Conservation (phyloP, 2,888 invertebrate genomes). For the Noctua fimbriata region DNA sequence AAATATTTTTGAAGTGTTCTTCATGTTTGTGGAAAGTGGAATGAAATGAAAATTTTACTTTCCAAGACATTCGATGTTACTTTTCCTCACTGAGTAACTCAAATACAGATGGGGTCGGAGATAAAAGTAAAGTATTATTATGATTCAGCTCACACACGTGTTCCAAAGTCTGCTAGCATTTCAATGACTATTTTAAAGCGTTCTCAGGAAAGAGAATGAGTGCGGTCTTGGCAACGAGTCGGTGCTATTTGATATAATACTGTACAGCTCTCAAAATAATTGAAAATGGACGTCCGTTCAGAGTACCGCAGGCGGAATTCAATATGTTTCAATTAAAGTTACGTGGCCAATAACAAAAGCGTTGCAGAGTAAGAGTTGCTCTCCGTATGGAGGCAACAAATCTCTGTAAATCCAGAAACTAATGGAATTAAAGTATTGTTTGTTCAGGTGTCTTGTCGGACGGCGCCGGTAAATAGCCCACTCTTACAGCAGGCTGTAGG, state of each 20-base stretch:
- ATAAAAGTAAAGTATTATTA: slow-evolving; percentile 63
- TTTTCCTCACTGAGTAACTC: slow-evolving; percentile 49
- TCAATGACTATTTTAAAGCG: slow-evolving; percentile 54
- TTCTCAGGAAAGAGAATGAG: slow-evolving; percentile 54
- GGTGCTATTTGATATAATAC: slow-evolving; percentile 25
- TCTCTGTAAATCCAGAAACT: slow-evolving; percentile 70
- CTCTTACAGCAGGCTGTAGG: slow-evolving; percentile 31
- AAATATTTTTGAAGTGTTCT: slow-evolving; percentile 38
- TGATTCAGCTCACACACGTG: slow-evolving; percentile 62
- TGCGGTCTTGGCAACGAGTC: slow-evolving; percentile 9
- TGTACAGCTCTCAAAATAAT: slow-evolving; percentile 36
- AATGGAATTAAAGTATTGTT: slow-evolving; percentile 80
- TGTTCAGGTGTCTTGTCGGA: slow-evolving; percentile 73
- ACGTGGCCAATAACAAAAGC: slow-evolving; percentile 56
- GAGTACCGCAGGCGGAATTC: slow-evolving; percentile 17
- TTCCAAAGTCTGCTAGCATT: slow-evolving; percentile 48
- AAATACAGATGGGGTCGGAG: slow-evolving; percentile 53
- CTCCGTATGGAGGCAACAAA: slow-evolving; percentile 55
- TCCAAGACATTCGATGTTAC: slow-evolving; percentile 39
- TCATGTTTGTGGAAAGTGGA: slow-evolving; percentile 25
- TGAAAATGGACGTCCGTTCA: slow-evolving; percentile 32
- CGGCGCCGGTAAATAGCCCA: slow-evolving; percentile 65
- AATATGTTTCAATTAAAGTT: slow-evolving; percentile 48
- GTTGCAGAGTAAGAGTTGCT: slow-evolving; percentile 49
- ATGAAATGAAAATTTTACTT: slow-evolving; percentile 41